Percentiles rank a stretch among this genome's conserved stretches.
Evolutionary conservation across 2,888 invertebrate genomes (phyloP).

Genomic region (Eurytoma adleriae): DNA sequence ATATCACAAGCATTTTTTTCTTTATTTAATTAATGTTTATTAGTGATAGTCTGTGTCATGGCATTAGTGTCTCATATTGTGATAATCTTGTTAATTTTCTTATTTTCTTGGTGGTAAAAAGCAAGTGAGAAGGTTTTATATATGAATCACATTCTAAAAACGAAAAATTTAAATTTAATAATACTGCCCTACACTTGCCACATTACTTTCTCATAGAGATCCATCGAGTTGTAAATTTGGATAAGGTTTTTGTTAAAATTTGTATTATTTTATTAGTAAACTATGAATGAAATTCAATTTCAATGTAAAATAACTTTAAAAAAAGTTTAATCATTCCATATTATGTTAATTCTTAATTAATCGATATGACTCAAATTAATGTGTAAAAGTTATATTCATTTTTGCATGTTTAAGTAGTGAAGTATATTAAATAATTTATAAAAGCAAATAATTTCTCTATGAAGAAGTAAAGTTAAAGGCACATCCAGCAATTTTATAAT

Average conservation of each 20-base stretch:
- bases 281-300: slow-evolving; percentile 30
- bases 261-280: slow-evolving; percentile 34
- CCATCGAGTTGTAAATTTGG: slow-evolving; percentile 10
- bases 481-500: slow-evolving; percentile 40
- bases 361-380: slow-evolving; percentile 26
- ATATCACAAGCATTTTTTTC: slow-evolving; percentile 57
- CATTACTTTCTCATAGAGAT: slow-evolving; percentile 53
- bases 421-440: slow-evolving; percentile 11
- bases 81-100: slow-evolving; percentile 66
- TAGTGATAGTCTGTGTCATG: slow-evolving; percentile 66
- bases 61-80: slow-evolving; percentile 70
- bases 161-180: slow-evolving; percentile 32
- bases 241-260: slow-evolving; percentile 24
- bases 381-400: slow-evolving; percentile 35
- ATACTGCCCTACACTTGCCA: slow-evolving; percentile 50
- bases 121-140: slow-evolving; percentile 37
- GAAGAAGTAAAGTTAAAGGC: slow-evolving; percentile 46
- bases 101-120: slow-evolving; percentile 43
- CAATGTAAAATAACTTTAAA: slow-evolving; percentile 23
- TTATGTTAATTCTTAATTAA: slow-evolving; percentile 37
- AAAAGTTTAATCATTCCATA: slow-evolving; percentile 23
- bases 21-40: slow-evolving; percentile 61
- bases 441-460: slow-evolving; percentile 48
- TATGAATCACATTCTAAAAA: slow-evolving; percentile 39
- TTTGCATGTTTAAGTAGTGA: slow-evolving; percentile 11